Percentiles rank a stretch among this genome's conserved stretches.
Evolutionary conservation across 2,113 vertebrate species (phyloP).

Genomic region (Triplophysa tibetana): DNA sequence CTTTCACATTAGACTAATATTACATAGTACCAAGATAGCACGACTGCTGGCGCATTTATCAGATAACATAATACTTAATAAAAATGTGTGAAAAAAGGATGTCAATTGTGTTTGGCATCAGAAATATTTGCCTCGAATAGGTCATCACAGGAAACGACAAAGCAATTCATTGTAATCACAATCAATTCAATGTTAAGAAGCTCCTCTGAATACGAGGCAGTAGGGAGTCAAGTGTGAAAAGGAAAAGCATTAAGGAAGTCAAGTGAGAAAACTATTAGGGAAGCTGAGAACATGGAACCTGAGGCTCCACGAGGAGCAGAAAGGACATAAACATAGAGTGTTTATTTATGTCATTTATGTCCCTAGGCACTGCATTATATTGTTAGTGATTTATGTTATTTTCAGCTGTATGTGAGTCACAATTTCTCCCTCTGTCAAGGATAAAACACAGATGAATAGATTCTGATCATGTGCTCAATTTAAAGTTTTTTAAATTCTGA

Average conservation of each 20-base stretch:
- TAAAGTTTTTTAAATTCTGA: neutral
- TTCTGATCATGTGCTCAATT: neutral
- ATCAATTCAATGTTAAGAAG: neutral
- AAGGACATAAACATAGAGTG: conserved; percentile 18
- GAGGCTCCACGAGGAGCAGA: neutral
- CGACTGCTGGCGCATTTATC: too few species aligned
- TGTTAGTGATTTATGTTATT: conserved; percentile 38
- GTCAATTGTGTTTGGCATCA: too few species aligned
- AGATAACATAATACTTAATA: too few species aligned
- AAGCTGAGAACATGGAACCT: neutral
- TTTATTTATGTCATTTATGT: conserved; percentile 50
- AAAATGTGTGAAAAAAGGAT: too few species aligned
- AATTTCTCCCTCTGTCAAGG: neutral
- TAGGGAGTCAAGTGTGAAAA: neutral
- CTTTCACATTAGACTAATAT: too few species aligned
- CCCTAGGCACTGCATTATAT: conserved; percentile 42
- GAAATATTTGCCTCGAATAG: too few species aligned
- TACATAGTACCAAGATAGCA: too few species aligned
- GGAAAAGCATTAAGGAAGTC: neutral
- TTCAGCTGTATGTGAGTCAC: conserved; percentile 7
- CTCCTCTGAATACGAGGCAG: neutral
- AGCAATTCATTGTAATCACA: neutral
- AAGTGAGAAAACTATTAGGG: neutral
- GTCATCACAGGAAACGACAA: neutral
- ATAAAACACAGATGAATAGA: too few species aligned